These are phyloP conservation scores for Tetragnatha versicolor DNA, from an alignment of 1,140 invertebrate species.

Conservation along the genomic window DNA sequence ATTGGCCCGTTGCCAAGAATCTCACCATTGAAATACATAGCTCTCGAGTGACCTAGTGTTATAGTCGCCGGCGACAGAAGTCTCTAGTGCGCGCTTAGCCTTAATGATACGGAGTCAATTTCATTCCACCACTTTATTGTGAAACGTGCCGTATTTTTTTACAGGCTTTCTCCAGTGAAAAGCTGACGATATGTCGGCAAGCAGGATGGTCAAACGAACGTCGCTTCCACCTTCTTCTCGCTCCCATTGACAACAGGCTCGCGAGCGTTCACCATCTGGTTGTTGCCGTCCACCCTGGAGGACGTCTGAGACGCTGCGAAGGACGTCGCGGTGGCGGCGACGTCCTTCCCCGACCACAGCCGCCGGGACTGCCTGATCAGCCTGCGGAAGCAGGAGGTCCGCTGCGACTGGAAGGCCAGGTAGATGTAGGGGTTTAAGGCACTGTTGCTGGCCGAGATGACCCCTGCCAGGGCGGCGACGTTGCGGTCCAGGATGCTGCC, in stretches of 20 bases:
- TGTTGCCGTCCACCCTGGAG: neutral
- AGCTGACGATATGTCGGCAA: neutral
- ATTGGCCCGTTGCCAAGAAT: too few species aligned
- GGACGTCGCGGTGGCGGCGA: neutral
- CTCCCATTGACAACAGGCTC: neutral
- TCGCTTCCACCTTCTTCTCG: neutral
- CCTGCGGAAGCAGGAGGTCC: neutral
- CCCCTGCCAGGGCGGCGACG: constrained; percentile 33
- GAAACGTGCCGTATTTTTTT: too few species aligned
- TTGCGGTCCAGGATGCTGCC: neutral
- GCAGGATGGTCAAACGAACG: neutral
- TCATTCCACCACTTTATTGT: too few species aligned
- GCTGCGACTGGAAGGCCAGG: constrained; percentile 43
- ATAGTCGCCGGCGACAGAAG: too few species aligned
- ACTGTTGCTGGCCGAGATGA: constrained; percentile 55
- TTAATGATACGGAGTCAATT: too few species aligned
- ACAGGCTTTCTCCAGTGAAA: too few species aligned
- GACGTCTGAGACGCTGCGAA: constrained; percentile 16
- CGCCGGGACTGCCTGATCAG: neutral
- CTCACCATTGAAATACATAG: too few species aligned
- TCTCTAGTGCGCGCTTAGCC: too few species aligned
- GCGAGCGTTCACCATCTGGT: neutral
- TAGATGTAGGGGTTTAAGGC: constrained; percentile 56
- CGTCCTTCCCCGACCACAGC: neutral
- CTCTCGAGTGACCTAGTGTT: too few species aligned